Evolutionary conservation across 2,888 invertebrate species (phyloP).

Genomic region (Morpho deidamia): DNA sequence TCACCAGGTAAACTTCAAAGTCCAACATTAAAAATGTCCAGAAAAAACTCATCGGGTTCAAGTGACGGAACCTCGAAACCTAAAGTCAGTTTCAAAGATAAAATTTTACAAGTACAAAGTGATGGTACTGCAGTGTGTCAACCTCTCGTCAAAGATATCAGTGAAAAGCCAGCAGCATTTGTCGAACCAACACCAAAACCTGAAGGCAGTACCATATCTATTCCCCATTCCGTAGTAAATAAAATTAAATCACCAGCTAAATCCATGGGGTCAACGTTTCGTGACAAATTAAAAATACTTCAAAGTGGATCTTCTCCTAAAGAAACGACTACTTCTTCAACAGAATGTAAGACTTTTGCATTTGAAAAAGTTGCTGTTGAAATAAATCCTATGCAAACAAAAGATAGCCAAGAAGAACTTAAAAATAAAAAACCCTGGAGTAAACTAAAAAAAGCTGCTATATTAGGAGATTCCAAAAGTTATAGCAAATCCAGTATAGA

Average conservation of each 20-base stretch:
- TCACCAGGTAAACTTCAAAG: conserved; percentile 72
- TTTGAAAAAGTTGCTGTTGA: conserved; percentile 50
- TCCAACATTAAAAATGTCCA: conserved; percentile 63
- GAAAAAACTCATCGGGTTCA: conserved; percentile 70
- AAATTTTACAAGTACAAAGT: conserved; percentile 78
- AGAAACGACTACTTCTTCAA: conserved; percentile 41
- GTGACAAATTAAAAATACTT: conserved; percentile 70
- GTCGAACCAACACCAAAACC: conserved; percentile 69
- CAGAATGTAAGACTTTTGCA: conserved; percentile 43
- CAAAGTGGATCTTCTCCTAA: conserved; percentile 53
- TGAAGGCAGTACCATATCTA: conserved; percentile 66
- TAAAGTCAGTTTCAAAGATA: conserved; percentile 81
- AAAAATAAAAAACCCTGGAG: conserved; percentile 84
- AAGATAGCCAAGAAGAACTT: conserved; percentile 51
- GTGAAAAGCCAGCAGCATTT: conserved; percentile 63
- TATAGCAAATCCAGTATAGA: conserved; percentile 57
- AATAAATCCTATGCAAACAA: conserved; percentile 46
- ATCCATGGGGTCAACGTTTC: conserved; percentile 65
- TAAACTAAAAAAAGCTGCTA: conserved; percentile 86
- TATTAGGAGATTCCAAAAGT: conserved; percentile 73
- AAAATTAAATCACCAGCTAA: conserved; percentile 75
- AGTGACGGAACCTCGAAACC: conserved; percentile 66
- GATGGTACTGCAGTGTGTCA: conserved; percentile 70
- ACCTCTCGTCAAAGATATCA: conserved; percentile 59
- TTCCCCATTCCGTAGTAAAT: conserved; percentile 72